Percentiles rank a stretch among this genome's conserved stretches.
Evolutionary conservation across 1,140 invertebrate species (phyloP).

Genomic region (Pemphigus obesinymphae): DNA sequence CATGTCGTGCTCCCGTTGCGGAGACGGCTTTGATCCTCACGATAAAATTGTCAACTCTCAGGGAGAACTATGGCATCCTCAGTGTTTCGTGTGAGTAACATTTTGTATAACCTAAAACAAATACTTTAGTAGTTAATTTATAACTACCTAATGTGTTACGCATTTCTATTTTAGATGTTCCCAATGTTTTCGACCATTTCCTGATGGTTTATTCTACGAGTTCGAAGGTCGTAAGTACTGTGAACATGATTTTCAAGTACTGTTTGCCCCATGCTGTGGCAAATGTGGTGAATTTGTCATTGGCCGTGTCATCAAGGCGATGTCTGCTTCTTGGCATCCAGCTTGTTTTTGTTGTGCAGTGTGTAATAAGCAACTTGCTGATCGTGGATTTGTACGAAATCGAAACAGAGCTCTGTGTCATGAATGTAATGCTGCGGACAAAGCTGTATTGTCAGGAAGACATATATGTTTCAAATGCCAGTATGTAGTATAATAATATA

Average conservation of each 20-base stretch:
- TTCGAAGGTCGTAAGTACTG: conserved; percentile 99
- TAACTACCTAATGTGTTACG: conserved; percentile 18
- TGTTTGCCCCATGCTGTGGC: conserved; percentile 96
- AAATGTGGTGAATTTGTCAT: conserved; percentile 96
- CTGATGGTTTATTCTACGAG: conserved; percentile 97
- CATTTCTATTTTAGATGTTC: conserved; percentile 70
- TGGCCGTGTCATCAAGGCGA: conserved; percentile 97
- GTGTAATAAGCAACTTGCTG: conserved; percentile 85
- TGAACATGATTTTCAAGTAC: conserved; percentile 97
- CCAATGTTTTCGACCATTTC: conserved; percentile 96
- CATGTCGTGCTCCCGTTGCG: conserved; percentile 90
- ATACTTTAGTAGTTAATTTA: no score
- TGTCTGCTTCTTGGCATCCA: conserved; percentile 98
- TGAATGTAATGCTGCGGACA: conserved; percentile 92
- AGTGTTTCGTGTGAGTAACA: conserved; percentile 99
- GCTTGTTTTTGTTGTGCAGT: conserved; percentile 94
- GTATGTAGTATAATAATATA: conserved; percentile 55
- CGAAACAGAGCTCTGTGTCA: conserved; percentile 90
- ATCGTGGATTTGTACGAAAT: conserved; percentile 95
- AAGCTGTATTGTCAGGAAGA: conserved; percentile 90
- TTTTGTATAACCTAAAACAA: no score
- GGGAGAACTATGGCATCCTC: conserved; percentile 96
- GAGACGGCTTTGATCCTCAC: conserved; percentile 87
- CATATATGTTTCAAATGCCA: conserved; percentile 99
- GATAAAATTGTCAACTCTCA: conserved; percentile 99